Conservation (phyloP, 2,113 vertebrate species). For the Cercopithecus mona region DNA sequence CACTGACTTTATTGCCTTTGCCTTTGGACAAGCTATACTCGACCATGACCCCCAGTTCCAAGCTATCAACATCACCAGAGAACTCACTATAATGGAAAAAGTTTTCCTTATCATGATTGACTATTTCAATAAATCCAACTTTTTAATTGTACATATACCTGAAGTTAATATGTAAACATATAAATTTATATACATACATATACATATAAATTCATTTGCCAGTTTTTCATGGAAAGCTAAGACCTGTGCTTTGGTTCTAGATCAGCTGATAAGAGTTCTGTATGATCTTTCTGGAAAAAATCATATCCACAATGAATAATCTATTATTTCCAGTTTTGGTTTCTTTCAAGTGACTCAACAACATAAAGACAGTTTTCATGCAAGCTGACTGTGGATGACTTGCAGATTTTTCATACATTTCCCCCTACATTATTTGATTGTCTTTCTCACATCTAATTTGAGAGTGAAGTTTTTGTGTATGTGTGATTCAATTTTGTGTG, state of each 20-base stretch:
- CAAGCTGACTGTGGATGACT: neutral
- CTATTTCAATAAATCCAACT: neutral
- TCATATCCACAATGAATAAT: neutral
- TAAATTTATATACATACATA: neutral
- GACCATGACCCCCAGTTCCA: constrained; percentile 97
- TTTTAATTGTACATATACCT: neutral
- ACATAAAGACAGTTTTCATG: neutral
- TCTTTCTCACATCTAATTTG: constrained; percentile 19
- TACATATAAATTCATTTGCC: neutral
- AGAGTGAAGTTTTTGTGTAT: neutral
- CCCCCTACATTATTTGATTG: neutral
- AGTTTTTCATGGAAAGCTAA: neutral
- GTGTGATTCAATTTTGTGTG: neutral
- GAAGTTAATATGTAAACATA: neutral
- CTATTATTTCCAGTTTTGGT: neutral
- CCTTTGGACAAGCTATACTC: constrained; percentile 98
- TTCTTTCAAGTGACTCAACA: constrained; percentile 24
- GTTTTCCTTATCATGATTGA: too few relatives aligned
- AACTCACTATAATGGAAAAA: too few relatives aligned
- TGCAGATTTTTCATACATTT: neutral
- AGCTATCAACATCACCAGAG: constrained; percentile 86
- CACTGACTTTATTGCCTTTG: constrained; percentile 99
- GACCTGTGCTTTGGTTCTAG: neutral
- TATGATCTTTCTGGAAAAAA: neutral
- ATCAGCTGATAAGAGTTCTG: neutral